Base-by-base conservation (phyloP, 2,797 vertebrate species). In the Macropus fuliginosus region DNA sequence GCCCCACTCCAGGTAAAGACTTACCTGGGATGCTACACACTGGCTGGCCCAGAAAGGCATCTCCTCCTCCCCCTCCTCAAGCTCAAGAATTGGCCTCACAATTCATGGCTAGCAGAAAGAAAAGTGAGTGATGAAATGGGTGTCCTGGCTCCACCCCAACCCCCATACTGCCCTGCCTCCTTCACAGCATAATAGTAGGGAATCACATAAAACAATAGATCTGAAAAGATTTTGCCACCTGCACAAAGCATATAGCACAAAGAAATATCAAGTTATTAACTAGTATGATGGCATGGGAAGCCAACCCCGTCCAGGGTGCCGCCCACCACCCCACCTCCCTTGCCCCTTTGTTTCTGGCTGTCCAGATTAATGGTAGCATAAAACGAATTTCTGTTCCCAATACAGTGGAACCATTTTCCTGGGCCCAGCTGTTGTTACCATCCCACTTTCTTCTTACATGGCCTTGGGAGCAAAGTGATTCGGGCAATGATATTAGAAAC, bases 401-500 rank as follows among this genome's bases (percentile, higher is more conserved):
- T 89, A 40, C 59, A 55, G 13, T 0, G 18, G 93, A 94, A 91
- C 21, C 91, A 27, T 93, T 55, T 91, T 54, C 56, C 8, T 18
- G 40, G 92, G 90, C 95, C 87, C 96, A 95, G 95, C 96, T 92
- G 94, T 74, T 24, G 27, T 16, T 50, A 28, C 1, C 34, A 54
- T 18, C 90, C 1, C 16, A 34, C 40, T 54, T 16, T n/a, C 95
- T 91, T 93, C 93, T 54, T 0, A n/a, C 0, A 1, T 16, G 24
- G 52, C 94, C 94, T 55, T 5, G 1, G 91, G 90, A 95, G 55
- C 91, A 91, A 90, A 96, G 92, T 40, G 94, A 91, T 92, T 95
- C 90, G 0, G 4, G 93, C 50, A 46, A 94, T 2, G 4, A 50
- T 91, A 28, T 93, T 92, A 90, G 91, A 95, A 94, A 89, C 96